Evolutionary conservation across 2,888 invertebrate genomes (phyloP).

Genomic region (Digitonthophagus gazella): DNA sequence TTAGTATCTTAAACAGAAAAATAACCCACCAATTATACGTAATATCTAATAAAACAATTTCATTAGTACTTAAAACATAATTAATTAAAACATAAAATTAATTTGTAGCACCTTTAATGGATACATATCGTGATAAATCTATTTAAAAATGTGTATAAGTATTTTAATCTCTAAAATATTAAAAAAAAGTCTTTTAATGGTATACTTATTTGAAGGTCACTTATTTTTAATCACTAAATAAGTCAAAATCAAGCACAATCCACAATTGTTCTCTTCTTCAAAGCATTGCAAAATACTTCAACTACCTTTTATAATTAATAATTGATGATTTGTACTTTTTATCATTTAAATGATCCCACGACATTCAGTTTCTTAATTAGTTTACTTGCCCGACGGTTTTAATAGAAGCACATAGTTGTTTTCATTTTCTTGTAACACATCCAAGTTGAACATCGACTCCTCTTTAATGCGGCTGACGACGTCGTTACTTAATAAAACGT

Average conservation of each 20-base stretch:
- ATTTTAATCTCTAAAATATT: neutral
- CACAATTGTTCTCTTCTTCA: neutral
- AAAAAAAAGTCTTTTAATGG: neutral
- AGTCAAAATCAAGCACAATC: neutral
- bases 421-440: constrained; percentile 33
- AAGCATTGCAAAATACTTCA: too few relatives aligned
- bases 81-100: neutral
- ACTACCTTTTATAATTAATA: too few relatives aligned
- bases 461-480: constrained; percentile 81
- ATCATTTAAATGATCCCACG: neutral
- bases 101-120: neutral
- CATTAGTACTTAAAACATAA: neutral
- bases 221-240: neutral
- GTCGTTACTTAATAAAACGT: constrained; percentile 81
- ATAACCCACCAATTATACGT: too few relatives aligned
- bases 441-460: constrained; percentile 62
- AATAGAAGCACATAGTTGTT: constrained; percentile 27
- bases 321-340: neutral
- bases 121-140: neutral
- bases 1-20: too few relatives aligned
- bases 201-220: neutral
- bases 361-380: neutral
- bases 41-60: too few relatives aligned
- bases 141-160: neutral
- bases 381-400: constrained; percentile 24